Evolutionary conservation across 2,888 invertebrate genomes (phyloP).

Genomic region (Cheiracanthium punctorium): DNA sequence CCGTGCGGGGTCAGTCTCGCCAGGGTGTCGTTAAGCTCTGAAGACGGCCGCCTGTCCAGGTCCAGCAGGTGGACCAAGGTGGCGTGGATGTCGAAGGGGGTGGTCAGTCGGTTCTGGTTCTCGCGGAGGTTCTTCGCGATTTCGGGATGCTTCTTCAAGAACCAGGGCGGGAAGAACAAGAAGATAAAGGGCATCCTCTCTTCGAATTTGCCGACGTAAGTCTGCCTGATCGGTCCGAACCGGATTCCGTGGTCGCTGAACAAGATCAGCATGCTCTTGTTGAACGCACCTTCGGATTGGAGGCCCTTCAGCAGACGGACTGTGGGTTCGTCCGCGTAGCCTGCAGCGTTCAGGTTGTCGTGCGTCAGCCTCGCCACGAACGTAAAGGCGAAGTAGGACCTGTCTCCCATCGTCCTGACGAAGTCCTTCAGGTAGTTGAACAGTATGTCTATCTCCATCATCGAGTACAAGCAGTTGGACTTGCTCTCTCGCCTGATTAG

Average conservation of each 20-base stretch:
- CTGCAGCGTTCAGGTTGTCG: constrained; percentile 75
- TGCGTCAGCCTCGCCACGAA: constrained; percentile 76
- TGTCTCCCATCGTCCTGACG: constrained; percentile 50
- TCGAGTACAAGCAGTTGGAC: constrained; percentile 57
- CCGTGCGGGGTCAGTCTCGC: constrained; percentile 47
- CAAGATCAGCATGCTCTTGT: constrained; percentile 82
- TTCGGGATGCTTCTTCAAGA: constrained; percentile 74
- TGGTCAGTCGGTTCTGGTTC: constrained; percentile 75
- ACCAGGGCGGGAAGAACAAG: constrained; percentile 75
- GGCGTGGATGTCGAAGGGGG: constrained; percentile 77
- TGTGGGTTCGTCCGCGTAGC: constrained; percentile 75
- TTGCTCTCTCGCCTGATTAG: constrained; percentile 56
- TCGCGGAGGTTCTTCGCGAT: constrained; percentile 72
- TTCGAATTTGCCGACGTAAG: constrained; percentile 80
- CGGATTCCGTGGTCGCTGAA: constrained; percentile 94
- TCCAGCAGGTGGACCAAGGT: constrained; percentile 75
- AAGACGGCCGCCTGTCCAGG: constrained; percentile 31
- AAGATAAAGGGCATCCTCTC: constrained; percentile 76
- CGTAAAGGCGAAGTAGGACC: constrained; percentile 74
- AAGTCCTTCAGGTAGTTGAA: constrained; percentile 62
- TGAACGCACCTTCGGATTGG: constrained; percentile 79
- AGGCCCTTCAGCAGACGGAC: constrained; percentile 80
- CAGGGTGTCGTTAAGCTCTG: constrained; percentile 50
- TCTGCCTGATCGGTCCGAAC: constrained; percentile 88
- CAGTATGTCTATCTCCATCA: constrained; percentile 61